A percentile compares a stretch with the other conserved stretches of the same genome.
These are phyloP conservation scores for Palythoa heliodiscus DNA, from an alignment of 92 coral and sea anemone genomes.

Conservation along the genomic window DNA sequence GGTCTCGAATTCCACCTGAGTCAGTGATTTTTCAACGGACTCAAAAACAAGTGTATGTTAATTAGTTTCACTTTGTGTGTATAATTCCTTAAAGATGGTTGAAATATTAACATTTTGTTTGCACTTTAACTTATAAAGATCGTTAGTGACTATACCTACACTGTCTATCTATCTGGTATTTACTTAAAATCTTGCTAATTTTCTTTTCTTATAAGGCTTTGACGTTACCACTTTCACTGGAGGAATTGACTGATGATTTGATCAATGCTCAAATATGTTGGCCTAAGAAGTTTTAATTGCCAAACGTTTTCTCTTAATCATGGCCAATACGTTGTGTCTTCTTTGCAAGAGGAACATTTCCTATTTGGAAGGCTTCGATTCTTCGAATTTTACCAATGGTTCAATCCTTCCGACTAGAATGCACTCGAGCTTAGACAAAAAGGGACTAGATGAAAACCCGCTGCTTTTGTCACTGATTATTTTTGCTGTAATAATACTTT, in stretches of 20 bases:
- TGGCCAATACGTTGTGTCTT: not conserved
- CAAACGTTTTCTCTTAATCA: not conserved
- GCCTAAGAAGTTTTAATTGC: not conserved
- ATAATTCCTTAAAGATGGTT: no score
- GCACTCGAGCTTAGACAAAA: not conserved
- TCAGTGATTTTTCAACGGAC: no score
- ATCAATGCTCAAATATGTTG: no score
- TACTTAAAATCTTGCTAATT: no score
- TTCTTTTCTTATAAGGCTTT: no score
- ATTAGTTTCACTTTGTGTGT: no score
- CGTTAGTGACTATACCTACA: no score
- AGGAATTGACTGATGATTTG: not conserved
- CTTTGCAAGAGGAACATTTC: not conserved
- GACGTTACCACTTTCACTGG: not conserved
- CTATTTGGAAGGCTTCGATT: not conserved
- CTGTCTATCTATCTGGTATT: no score
- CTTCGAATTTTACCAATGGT: not conserved
- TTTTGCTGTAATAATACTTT: conserved; percentile 1
- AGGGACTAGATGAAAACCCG: not conserved
- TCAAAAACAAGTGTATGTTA: no score
- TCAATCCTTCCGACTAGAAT: not conserved
- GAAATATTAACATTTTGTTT: no score
- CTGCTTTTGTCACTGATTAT: not conserved
- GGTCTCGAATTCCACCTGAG: no score
- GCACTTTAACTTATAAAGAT: no score